A percentile compares a stretch with the other conserved stretches of the same genome.
These are phyloP conservation scores for Eurystomus gularis DNA, from an alignment of 2,113 vertebrate genomes.

Conservation along the genomic window DNA sequence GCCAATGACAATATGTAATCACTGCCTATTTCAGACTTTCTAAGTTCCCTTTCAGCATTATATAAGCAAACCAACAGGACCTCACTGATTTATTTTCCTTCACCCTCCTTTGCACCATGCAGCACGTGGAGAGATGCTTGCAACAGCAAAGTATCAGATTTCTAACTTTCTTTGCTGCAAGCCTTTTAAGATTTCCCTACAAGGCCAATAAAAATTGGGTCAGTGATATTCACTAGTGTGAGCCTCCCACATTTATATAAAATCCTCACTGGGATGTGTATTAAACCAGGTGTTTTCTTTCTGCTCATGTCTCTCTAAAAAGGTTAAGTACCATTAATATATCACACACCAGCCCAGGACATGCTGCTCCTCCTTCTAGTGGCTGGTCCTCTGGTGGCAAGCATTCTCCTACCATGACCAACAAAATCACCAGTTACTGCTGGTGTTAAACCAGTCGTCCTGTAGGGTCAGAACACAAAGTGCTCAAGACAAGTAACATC, in stretches of 20 bases:
- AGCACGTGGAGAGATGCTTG: background rate
- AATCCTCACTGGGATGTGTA: background rate
- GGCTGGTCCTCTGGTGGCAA: background rate
- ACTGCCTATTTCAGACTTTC: background rate
- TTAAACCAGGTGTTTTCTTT: background rate
- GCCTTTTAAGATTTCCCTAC: constrained; percentile 14
- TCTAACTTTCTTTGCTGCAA: constrained; percentile 17
- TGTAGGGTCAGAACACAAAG: background rate
- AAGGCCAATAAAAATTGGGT: constrained; percentile 31
- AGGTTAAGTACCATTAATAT: background rate
- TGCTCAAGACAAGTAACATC: background rate
- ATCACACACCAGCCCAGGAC: background rate
- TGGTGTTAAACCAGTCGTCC: background rate
- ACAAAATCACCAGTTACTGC: background rate
- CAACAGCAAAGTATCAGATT: constrained; percentile 8
- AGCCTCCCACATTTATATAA: background rate
- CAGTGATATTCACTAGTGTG: constrained; percentile 4
- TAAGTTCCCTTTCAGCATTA: background rate
- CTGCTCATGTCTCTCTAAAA: background rate
- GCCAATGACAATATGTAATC: background rate
- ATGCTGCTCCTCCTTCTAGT: background rate
- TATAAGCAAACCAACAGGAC: background rate
- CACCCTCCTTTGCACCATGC: background rate
- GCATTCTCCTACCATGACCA: background rate
- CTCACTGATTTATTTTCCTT: background rate